These are phyloP conservation scores for Puntigrus tetrazona DNA, from an alignment of 2,113 vertebrate genomes.

Conservation along the genomic window DNA sequence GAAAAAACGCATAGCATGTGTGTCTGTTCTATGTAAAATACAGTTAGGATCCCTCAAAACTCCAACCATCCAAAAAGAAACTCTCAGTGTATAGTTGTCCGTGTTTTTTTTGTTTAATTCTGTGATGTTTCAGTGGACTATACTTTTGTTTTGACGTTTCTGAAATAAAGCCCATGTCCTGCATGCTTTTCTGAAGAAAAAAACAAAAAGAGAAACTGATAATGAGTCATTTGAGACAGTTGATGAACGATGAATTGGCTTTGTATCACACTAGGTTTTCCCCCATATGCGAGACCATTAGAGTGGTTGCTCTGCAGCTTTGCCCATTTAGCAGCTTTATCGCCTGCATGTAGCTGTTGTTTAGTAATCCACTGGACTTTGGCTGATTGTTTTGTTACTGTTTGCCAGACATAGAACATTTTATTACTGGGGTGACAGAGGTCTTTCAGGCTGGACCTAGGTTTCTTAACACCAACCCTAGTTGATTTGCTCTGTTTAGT, in stretches of 20 bases:
- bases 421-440: background rate
- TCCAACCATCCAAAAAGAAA: background rate
- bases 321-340: background rate
- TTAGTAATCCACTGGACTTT: constrained; percentile 14
- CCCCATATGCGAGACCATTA: background rate
- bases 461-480: background rate
- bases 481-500: background rate
- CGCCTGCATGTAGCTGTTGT: background rate
- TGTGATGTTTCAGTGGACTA: background rate
- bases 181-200: background rate
- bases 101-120: constrained; percentile 4
- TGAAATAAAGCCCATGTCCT: background rate
- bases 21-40: background rate
- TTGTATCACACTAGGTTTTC: background rate
- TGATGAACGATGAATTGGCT: background rate
- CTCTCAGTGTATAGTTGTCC: background rate
- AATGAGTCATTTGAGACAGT: background rate
- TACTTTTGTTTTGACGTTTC: background rate
- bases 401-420: constrained; percentile 19
- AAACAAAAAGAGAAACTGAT: background rate
- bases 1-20: constrained; percentile 9
- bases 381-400: constrained; percentile 17
- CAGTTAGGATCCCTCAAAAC: background rate
- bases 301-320: background rate
- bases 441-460: background rate